Evolutionary conservation across 2,888 invertebrate genomes (phyloP).

Genomic region (Drosophila planitibia): DNA sequence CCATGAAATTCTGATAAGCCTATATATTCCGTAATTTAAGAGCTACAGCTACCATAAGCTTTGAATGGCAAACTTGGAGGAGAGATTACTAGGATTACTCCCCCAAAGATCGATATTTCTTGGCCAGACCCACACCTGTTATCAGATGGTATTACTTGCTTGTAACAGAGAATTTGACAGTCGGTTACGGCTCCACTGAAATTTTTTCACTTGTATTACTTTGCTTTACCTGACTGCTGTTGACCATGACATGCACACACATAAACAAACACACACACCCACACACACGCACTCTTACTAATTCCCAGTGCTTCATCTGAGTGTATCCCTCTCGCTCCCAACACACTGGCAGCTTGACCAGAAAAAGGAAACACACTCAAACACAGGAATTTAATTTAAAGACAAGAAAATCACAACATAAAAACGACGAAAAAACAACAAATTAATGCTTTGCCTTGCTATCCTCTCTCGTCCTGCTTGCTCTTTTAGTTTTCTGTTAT

Average conservation of each 20-base stretch:
- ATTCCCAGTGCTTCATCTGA: slow-evolving; percentile 8
- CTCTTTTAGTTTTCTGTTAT: slow-evolving; percentile 15
- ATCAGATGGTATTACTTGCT: neutral
- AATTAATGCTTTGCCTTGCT: slow-evolving; percentile 50
- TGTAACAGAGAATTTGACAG: neutral
- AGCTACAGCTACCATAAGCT: too few species aligned
- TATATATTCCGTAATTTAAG: too few species aligned
- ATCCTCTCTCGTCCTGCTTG: slow-evolving; percentile 1
- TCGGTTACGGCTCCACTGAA: neutral
- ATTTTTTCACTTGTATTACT: slow-evolving; percentile 12
- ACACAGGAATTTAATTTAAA: slow-evolving; percentile 52
- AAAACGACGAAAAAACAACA: slow-evolving; percentile 11
- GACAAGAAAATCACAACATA: slow-evolving; percentile 17
- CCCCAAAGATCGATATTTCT: too few species aligned
- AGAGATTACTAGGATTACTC: too few species aligned
- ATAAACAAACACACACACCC: neutral
- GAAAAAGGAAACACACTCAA: slow-evolving; percentile 4
- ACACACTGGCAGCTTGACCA: slow-evolving; percentile 10
- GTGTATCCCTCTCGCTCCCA: slow-evolving; percentile 5
- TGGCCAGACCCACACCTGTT: too few species aligned
- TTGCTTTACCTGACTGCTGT: slow-evolving; percentile 34
- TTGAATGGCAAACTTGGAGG: too few species aligned
- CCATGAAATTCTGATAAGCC: too few species aligned
- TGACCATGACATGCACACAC: slow-evolving; percentile 63
- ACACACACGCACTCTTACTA: neutral